Evolutionary conservation across 2,888 invertebrate species (phyloP).

Genomic region (Timandra comae): DNA sequence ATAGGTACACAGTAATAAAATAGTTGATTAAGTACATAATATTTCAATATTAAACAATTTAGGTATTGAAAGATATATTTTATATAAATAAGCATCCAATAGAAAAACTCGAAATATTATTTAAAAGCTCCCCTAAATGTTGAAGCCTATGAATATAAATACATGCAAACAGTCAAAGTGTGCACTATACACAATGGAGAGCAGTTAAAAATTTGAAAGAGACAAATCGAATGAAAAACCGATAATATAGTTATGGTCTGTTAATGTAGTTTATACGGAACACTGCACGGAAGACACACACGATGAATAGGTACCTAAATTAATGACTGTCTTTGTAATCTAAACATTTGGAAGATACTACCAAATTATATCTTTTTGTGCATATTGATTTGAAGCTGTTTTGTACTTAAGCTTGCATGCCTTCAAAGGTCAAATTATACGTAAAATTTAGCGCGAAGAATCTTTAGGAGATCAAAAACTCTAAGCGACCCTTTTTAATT

Average conservation of each 20-base stretch:
- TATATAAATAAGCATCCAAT: conserved; percentile 58
- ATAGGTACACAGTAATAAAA: conserved; percentile 19
- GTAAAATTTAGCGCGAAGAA: too few species aligned
- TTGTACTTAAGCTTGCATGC: too few species aligned
- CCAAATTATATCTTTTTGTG: conserved; percentile 44
- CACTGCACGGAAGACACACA: conserved; percentile 50
- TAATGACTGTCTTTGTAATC: conserved; percentile 24
- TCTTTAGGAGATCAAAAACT: too few species aligned
- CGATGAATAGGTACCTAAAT: conserved; percentile 22
- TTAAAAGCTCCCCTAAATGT: conserved; percentile 52
- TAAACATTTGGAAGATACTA: conserved; percentile 32
- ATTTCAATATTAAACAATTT: conserved; percentile 25
- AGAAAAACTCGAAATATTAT: conserved; percentile 48
- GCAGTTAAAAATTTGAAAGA: conserved; percentile 42
- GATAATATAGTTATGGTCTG: conserved; percentile 11
- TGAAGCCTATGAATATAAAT: conserved; percentile 61
- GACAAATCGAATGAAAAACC: conserved; percentile 10
- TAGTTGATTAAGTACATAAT: conserved; percentile 20
- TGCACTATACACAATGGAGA: conserved; percentile 61
- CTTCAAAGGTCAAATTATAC: too few species aligned
- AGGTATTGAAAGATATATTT: conserved; percentile 22
- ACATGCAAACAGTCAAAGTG: conserved; percentile 60
- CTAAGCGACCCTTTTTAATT: too few species aligned
- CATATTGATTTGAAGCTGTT: conserved; percentile 25
- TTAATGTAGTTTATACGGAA: conserved; percentile 31